Evolutionary conservation across 2,797 vertebrate species (phyloP).

Genomic region (Momotus momota): DNA sequence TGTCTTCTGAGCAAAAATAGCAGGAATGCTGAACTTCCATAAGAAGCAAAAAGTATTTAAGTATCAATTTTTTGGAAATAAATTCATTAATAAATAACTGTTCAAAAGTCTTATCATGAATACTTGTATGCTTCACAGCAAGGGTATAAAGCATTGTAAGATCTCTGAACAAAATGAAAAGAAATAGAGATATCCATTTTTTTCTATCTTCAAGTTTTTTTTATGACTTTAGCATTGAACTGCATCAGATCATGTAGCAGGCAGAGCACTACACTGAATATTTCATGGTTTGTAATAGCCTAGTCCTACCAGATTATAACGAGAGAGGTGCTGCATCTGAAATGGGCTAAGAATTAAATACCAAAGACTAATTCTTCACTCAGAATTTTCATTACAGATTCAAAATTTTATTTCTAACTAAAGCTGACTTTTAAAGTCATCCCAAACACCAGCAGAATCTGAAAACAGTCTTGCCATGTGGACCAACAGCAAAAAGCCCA

Average conservation of each 20-base stretch:
- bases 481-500: not conserved
- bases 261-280: not conserved
- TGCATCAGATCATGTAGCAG: not conserved
- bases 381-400: not conserved
- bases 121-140: not conserved
- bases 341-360: not conserved
- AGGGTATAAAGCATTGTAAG: not conserved
- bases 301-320: not conserved
- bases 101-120: not conserved
- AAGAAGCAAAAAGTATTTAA: not conserved
- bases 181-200: not conserved
- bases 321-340: not conserved
- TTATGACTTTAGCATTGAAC: not conserved
- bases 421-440: slow-evolving; percentile 5
- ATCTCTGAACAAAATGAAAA: not conserved
- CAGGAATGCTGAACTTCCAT: not conserved
- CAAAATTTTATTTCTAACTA: not conserved
- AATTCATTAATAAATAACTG: not conserved
- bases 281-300: not conserved
- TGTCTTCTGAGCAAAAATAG: not conserved
- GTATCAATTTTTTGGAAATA: not conserved
- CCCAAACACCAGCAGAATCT: not conserved
- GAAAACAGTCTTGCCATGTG: not conserved
- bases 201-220: not conserved
- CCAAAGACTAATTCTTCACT: not conserved